Evolutionary conservation across 1,140 invertebrate species (phyloP).

Genomic region (Hylyphantes graminicola): DNA sequence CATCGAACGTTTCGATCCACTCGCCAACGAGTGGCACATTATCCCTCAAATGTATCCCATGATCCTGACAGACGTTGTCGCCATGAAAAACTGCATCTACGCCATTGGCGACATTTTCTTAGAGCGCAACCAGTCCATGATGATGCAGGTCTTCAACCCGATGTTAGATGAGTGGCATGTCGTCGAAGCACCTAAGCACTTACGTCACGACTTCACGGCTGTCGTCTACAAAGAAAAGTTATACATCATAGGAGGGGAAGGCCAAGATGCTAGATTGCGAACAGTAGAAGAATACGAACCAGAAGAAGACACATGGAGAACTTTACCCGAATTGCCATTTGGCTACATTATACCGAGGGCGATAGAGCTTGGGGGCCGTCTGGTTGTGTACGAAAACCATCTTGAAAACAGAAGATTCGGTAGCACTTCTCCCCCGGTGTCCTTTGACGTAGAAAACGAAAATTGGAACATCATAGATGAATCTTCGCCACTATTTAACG

Average conservation of each 20-base stretch:
- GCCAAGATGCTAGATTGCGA: background rate
- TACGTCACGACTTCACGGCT: constrained; percentile 19
- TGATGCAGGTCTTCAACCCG: constrained; percentile 23
- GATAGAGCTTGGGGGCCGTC: background rate
- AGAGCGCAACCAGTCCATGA: background rate
- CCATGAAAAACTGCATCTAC: constrained; percentile 13
- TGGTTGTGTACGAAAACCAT: constrained; percentile 8
- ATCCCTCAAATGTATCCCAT: constrained; percentile 13
- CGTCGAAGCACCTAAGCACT: background rate
- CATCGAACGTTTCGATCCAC: constrained; percentile 8
- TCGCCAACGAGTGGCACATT: background rate
- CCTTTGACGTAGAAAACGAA: background rate
- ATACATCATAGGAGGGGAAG: constrained; percentile 4
- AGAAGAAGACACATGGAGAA: background rate
- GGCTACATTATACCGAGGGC: background rate
- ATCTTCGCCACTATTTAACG: background rate
- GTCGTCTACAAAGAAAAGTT: background rate
- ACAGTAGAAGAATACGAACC: constrained; percentile 23
- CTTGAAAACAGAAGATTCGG: background rate
- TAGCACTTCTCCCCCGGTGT: background rate
- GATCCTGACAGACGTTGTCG: background rate
- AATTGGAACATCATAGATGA: background rate
- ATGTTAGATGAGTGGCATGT: background rate
- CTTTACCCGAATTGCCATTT: constrained; percentile 11
- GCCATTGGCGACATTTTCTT: constrained; percentile 2